phyloP scores from a whole-genome alignment of 2,888 invertebrate genomes.

The Netelia melanura region DNA sequence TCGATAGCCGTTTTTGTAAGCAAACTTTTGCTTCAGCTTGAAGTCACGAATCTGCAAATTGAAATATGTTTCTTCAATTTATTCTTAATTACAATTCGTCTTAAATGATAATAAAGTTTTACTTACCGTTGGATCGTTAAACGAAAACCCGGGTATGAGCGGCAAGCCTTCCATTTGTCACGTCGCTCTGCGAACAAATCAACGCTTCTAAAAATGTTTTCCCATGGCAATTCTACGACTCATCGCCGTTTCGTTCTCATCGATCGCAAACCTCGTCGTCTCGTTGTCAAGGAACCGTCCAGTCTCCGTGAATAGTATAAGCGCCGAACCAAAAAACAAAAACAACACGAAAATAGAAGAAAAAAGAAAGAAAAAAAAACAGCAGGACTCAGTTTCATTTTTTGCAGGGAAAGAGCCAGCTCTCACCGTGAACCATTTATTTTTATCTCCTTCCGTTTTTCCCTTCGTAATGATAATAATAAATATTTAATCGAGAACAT shows the following conservation, averaged over 20 bases:
- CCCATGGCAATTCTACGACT: neutral
- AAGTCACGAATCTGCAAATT: constrained; percentile 75
- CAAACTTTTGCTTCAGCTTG: constrained; percentile 86
- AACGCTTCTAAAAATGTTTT: neutral
- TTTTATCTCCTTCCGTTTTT: constrained; percentile 41
- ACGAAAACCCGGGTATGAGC: constrained; percentile 89
- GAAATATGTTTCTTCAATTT: neutral
- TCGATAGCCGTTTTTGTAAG: constrained; percentile 89
- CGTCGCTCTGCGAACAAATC: neutral
- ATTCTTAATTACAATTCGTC: neutral
- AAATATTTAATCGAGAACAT: constrained; percentile 63
- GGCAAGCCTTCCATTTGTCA: constrained; percentile 87
- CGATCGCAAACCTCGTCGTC: constrained; percentile 32
- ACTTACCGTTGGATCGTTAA: constrained; percentile 87
- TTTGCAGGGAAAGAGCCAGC: constrained; percentile 63
- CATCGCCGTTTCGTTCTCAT: constrained; percentile 18
- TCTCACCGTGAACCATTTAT: constrained; percentile 67
- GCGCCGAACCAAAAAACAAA: neutral
- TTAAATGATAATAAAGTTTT: neutral
- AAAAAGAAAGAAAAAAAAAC: constrained; percentile 47
- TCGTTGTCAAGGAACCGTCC: constrained; percentile 42
- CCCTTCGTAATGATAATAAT: constrained; percentile 54
- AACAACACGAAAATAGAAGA: no score
- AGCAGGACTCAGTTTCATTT: constrained; percentile 28
- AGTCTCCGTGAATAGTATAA: neutral